Percentiles rank a stretch among this genome's conserved stretches.
These are phyloP conservation scores for Megathymus violae DNA, from an alignment of 1,140 invertebrate genomes.

Conservation along the genomic window DNA sequence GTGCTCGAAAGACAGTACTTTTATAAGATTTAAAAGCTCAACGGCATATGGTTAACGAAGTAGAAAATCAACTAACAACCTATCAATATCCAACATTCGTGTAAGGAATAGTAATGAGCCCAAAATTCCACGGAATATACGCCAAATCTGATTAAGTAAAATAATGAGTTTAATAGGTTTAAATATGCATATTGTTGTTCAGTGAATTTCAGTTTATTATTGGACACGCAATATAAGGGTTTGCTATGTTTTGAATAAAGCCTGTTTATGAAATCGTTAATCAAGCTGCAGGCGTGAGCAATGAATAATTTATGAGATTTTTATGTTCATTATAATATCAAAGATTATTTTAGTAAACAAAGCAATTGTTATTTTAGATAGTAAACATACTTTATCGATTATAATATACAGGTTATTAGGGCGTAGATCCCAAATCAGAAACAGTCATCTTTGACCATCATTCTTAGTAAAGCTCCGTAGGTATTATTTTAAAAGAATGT, in stretches of 20 bases:
- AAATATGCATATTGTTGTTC: neutral
- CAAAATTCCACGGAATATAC: neutral
- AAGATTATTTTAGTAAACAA: neutral
- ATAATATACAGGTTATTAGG: too few species aligned
- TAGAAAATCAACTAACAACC: too few species aligned
- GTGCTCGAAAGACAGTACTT: too few species aligned
- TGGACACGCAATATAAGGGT: neutral
- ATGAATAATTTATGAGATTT: neutral
- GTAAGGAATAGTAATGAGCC: neutral
- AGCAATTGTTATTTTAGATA: neutral
- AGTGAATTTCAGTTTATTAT: neutral
- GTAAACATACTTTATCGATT: too few species aligned
- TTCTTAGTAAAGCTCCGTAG: too few species aligned
- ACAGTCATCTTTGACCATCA: too few species aligned
- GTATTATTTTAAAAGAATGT: too few species aligned
- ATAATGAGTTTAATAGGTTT: neutral
- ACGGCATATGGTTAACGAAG: too few species aligned
- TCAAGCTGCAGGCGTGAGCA: neutral
- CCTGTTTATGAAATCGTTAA: neutral
- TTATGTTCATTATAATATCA: neutral
- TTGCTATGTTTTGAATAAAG: neutral
- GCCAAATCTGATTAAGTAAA: neutral
- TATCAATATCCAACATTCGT: too few species aligned
- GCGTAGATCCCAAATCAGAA: too few species aligned
- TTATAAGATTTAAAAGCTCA: too few species aligned